phyloP scores from a whole-genome alignment of 2,888 invertebrate species.

The Tillus elongatus region DNA sequence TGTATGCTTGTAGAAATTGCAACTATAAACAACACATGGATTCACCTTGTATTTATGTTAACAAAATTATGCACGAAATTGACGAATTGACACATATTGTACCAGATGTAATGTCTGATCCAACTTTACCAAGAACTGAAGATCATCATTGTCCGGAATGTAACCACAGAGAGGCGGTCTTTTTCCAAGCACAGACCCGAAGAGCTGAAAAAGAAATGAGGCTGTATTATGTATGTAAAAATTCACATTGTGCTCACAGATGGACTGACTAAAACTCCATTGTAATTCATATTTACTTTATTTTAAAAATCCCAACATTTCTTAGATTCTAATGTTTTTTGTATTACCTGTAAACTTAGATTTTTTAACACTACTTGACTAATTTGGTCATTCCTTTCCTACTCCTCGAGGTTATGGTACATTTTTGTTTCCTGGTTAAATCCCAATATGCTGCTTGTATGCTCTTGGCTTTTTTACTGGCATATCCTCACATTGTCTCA shows the following conservation, averaged over 20 bases:
- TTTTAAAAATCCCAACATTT: too few species aligned
- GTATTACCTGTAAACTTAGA: too few species aligned
- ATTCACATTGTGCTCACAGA: conserved; percentile 81
- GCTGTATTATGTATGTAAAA: conserved; percentile 93
- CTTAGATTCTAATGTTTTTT: too few species aligned
- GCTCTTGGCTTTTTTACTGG: too few species aligned
- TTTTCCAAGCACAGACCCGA: conserved; percentile 95
- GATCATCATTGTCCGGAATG: conserved; percentile 98
- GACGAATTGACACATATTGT: conserved; percentile 98
- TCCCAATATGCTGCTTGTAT: too few species aligned
- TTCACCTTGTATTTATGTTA: conserved; percentile 98
- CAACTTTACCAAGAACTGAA: conserved; percentile 93
- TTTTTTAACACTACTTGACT: too few species aligned
- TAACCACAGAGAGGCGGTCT: conserved; percentile 87
- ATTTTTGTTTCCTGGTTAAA: too few species aligned
- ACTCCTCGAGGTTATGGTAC: too few species aligned
- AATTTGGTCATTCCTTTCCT: too few species aligned
- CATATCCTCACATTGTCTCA: too few species aligned
- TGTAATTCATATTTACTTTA: too few species aligned
- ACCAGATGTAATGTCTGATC: conserved; percentile 96
- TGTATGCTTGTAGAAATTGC: conserved; percentile 97
- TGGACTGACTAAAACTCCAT: conserved; percentile 77
- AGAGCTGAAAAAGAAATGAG: conserved; percentile 98
- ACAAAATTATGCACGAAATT: conserved; percentile 99
- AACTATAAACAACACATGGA: conserved; percentile 95